Percentiles rank a stretch among this genome's conserved stretches.
These are phyloP conservation scores for Rhinoderma darwinii DNA, from an alignment of 2,113 vertebrate species.

Conservation along the genomic window DNA sequence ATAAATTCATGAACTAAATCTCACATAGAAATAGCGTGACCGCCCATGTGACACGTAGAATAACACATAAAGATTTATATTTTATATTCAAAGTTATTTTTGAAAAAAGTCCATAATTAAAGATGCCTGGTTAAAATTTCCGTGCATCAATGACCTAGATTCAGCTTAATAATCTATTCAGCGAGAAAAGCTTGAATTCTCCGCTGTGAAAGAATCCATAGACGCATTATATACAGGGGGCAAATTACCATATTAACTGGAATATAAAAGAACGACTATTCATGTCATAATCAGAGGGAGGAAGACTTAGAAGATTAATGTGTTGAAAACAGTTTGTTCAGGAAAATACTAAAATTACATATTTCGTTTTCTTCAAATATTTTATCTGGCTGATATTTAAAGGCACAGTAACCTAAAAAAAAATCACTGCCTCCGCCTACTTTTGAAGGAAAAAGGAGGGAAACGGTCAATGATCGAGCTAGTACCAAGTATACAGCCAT, in stretches of 20 bases:
- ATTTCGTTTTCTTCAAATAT: background rate
- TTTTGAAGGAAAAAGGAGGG: too few relatives aligned
- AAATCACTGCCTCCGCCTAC: too few relatives aligned
- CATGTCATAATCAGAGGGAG: background rate
- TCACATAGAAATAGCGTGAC: background rate
- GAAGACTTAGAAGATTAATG: background rate
- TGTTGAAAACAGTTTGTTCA: background rate
- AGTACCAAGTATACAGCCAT: too few relatives aligned
- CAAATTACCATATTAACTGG: background rate
- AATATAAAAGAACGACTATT: background rate
- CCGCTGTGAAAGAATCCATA: background rate
- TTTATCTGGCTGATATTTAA: background rate
- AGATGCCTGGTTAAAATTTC: constrained; percentile 13
- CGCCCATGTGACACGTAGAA: background rate
- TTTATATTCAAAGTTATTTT: background rate
- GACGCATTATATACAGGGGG: background rate
- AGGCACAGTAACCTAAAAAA: too few relatives aligned
- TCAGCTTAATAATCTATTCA: constrained; percentile 7
- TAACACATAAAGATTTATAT: background rate
- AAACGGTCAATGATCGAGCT: too few relatives aligned
- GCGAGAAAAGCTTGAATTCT: background rate
- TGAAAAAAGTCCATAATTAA: background rate
- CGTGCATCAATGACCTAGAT: constrained; percentile 4
- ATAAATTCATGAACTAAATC: background rate
- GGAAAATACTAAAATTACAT: background rate